A percentile compares a stretch with the other conserved stretches of the same genome.
Conservation (phyloP, 2,113 vertebrate species). For the Panthera uncia region DNA sequence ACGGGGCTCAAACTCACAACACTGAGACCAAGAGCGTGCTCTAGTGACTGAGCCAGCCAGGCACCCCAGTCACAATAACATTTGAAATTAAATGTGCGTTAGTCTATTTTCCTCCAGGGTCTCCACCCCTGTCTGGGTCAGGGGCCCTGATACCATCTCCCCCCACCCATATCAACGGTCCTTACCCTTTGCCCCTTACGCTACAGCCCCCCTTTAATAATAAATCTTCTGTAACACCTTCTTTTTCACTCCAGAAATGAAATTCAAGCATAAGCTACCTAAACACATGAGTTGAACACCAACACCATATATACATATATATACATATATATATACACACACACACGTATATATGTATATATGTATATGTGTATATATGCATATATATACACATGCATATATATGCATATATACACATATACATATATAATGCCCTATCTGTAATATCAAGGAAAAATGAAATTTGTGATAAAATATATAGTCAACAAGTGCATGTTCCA, state of each 20-base stretch:
- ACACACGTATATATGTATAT: too few species aligned
- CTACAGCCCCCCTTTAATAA: background rate
- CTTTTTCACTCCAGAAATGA: background rate
- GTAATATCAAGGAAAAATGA: background rate
- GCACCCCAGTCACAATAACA: too few species aligned
- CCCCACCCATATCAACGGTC: background rate
- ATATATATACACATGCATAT: too few species aligned
- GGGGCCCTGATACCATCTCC: background rate
- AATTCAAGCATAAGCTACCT: background rate
- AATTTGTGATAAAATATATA: background rate
- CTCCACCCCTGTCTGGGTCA: background rate
- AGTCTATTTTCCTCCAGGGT: background rate
- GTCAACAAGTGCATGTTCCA: background rate
- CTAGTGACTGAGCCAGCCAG: too few species aligned
- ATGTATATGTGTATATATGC: fast-evolving
- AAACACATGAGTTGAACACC: background rate
- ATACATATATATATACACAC: too few species aligned
- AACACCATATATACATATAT: background rate
- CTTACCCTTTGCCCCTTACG: background rate
- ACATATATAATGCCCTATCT: background rate
- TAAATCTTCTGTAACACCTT: background rate
- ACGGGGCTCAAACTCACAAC: too few species aligned
- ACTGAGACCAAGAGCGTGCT: too few species aligned
- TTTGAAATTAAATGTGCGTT: too few species aligned
- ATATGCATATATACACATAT: too few species aligned